Conservation (phyloP, 92 coral and sea anemone species). For the Scolanthus callimorphus region DNA sequence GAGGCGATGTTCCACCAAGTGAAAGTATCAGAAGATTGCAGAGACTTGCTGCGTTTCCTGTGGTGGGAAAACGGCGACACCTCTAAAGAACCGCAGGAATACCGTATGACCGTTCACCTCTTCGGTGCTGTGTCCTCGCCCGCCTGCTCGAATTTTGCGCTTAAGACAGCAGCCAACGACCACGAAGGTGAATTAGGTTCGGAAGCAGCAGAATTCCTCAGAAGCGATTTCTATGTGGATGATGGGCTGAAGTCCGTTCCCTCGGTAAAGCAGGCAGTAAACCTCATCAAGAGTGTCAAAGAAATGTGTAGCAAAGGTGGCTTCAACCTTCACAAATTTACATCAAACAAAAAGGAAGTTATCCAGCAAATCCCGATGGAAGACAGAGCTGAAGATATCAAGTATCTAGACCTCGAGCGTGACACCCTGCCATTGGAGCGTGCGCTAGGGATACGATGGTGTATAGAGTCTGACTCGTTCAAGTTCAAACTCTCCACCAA, state of each 20-base stretch:
- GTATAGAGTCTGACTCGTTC: constrained; percentile 40
- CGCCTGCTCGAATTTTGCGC: constrained; percentile 59
- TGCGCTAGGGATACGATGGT: constrained; percentile 46
- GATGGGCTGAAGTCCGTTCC: constrained; percentile 42
- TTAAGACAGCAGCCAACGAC: constrained; percentile 47
- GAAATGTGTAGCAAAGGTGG: constrained; percentile 54
- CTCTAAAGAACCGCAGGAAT: constrained; percentile 29
- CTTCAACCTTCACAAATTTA: constrained; percentile 41
- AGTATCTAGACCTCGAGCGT: constrained; percentile 22
- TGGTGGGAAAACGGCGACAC: constrained; percentile 47
- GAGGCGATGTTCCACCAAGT: constrained; percentile 16
- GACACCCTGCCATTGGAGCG: constrained; percentile 38
- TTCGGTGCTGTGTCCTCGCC: constrained; percentile 59
- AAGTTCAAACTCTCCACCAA: constrained; percentile 39
- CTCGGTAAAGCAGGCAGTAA: constrained; percentile 15
- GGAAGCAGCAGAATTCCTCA: constrained; percentile 23
- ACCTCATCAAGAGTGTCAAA: constrained; percentile 28
- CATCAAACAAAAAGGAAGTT: constrained; percentile 34
- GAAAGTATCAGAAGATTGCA: background rate
- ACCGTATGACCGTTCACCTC: constrained; percentile 63
- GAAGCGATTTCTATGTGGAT: constrained; percentile 38
- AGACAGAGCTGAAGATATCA: constrained; percentile 43
- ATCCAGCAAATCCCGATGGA: constrained; percentile 24
- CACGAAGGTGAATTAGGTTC: constrained; percentile 39
- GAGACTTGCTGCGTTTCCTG: constrained; percentile 29